Evolutionary conservation across 2,888 invertebrate genomes (phyloP).

Genomic region (Cephus runcator): DNA sequence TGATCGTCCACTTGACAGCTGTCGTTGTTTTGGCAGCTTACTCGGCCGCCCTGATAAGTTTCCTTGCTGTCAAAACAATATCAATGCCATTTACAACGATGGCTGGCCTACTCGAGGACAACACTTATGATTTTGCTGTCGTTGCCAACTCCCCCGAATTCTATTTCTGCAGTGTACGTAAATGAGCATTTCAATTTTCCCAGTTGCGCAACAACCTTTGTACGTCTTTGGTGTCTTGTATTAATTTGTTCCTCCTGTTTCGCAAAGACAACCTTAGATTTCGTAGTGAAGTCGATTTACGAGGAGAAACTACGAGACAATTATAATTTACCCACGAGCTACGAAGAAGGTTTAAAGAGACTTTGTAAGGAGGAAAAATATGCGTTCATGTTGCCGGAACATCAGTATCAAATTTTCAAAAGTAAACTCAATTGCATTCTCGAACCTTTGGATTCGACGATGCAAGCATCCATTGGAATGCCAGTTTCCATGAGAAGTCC

Average conservation of each 20-base stretch:
- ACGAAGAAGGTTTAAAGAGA: conserved; percentile 50
- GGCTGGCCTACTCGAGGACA: conserved; percentile 56
- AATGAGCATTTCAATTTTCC: no score
- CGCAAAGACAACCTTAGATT: conserved; percentile 41
- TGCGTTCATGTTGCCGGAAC: conserved; percentile 58
- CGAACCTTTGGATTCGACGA: conserved; percentile 54
- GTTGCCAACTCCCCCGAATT: conserved; percentile 55
- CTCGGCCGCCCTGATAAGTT: conserved; percentile 60
- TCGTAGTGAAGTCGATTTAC: conserved; percentile 33
- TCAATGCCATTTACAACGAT: conserved; percentile 61
- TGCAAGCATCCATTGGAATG: conserved; percentile 58
- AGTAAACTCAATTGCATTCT: conserved; percentile 49
- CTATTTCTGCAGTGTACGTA: conserved; percentile 38
- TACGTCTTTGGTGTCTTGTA: not conserved
- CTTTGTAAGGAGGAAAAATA: conserved; percentile 54
- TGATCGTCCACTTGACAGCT: conserved; percentile 53
- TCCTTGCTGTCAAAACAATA: conserved; percentile 55
- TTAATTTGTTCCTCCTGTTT: conserved; percentile 1
- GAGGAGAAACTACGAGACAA: conserved; percentile 17
- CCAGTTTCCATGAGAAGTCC: conserved; percentile 49
- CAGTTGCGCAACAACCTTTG: no score
- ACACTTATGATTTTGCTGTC: conserved; percentile 55
- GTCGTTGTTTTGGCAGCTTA: conserved; percentile 59
- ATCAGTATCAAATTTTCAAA: conserved; percentile 48
- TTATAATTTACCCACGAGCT: conserved; percentile 47